A percentile compares a stretch with the other conserved stretches of the same genome.
These are phyloP conservation scores for Ips nitidus DNA, from an alignment of 1,140 invertebrate species.

Conservation along the genomic window DNA sequence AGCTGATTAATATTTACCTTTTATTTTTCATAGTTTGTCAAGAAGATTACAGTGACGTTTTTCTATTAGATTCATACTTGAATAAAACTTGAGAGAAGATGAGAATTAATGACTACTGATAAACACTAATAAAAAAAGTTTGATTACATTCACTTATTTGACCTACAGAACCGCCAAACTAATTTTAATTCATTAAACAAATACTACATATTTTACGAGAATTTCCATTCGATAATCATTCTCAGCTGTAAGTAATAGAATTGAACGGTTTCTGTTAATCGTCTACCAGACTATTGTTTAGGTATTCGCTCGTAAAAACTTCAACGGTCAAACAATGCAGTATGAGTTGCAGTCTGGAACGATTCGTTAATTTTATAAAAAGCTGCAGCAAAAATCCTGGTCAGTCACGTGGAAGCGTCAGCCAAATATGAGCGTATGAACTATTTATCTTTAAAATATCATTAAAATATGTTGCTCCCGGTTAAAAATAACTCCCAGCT, in stretches of 20 bases:
- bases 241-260: background rate
- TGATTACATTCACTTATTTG: too few species aligned
- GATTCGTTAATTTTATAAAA: conserved; percentile 16
- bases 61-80: too few species aligned
- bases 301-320: background rate
- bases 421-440: background rate
- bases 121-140: too few species aligned
- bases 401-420: conserved; percentile 5
- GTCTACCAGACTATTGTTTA: background rate
- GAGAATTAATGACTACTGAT: too few species aligned
- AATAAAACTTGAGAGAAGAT: too few species aligned
- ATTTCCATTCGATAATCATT: too few species aligned
- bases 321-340: conserved; percentile 3
- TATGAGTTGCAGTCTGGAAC: conserved; percentile 1
- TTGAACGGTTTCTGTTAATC: background rate
- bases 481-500: conserved; percentile 29
- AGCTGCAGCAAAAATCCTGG: background rate
- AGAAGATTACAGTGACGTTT: too few species aligned
- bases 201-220: too few species aligned
- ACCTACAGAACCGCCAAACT: too few species aligned
- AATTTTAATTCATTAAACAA: too few species aligned
- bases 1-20: too few species aligned
- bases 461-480: conserved; percentile 16
- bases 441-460: conserved; percentile 19
- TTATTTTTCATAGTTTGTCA: too few species aligned